Evolutionary conservation across 2,888 invertebrate species (phyloP).

Genomic region (Drosophila histrio): DNA sequence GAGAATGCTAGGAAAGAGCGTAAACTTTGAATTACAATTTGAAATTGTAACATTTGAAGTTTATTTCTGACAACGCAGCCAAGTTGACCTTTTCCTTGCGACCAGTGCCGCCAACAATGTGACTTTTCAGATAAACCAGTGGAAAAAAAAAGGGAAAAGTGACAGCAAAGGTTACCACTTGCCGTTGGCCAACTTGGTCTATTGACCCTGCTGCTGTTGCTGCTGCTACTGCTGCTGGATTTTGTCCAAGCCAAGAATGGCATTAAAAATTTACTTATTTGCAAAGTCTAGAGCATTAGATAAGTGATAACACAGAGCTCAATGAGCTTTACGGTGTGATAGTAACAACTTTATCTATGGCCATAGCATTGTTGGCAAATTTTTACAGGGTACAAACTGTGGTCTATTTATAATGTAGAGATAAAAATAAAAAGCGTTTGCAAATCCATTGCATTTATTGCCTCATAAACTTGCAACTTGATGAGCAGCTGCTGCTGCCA

Average conservation of each 20-base stretch:
- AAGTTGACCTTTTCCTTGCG: conserved; percentile 53
- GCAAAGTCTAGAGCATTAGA: conserved; percentile 36
- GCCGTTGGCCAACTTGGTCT: conserved; percentile 13
- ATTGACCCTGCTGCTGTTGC: conserved; percentile 21
- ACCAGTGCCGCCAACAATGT: conserved; percentile 34
- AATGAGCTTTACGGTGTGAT: conserved; percentile 35
- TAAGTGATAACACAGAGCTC: conserved; percentile 41
- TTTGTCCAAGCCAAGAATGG: conserved; percentile 15
- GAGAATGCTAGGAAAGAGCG: background rate
- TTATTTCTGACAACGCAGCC: conserved; percentile 35
- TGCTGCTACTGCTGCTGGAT: background rate
- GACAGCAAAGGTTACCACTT: conserved; percentile 11
- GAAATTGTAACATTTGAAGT: conserved; percentile 47
- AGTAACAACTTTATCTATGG: conserved; percentile 30
- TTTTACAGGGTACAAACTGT: background rate
- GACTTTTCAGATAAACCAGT: conserved; percentile 13
- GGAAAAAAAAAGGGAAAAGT: conserved; percentile 13
- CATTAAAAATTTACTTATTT: background rate
- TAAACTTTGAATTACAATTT: conserved; percentile 48
- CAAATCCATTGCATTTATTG: conserved; percentile 23
- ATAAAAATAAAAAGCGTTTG: conserved; percentile 4
- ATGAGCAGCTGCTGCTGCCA: conserved; percentile 42
- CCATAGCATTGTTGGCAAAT: background rate
- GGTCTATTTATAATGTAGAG: conserved; percentile 4
- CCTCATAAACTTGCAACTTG: conserved; percentile 20